Evolutionary conservation across 2,888 invertebrate genomes (phyloP).

Genomic region (Spatulosminthurus flaviceps): DNA sequence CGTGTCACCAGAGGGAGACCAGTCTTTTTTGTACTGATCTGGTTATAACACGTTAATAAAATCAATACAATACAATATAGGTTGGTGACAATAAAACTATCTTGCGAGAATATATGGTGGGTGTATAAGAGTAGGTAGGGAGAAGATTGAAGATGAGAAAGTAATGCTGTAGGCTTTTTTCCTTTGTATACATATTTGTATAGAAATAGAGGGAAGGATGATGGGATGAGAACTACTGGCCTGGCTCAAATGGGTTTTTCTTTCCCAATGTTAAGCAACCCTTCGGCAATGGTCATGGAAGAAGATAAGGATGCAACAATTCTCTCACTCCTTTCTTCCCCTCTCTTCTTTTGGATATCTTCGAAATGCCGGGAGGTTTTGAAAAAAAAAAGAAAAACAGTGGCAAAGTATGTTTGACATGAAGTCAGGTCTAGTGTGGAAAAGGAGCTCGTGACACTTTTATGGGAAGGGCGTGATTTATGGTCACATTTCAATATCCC

Average conservation of each 20-base stretch:
- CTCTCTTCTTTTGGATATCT: background rate
- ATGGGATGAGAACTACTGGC: background rate
- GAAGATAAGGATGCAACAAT: background rate
- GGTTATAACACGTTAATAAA: too few species aligned
- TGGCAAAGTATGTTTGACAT: slow-evolving; percentile 41
- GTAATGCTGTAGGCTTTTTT: too few species aligned
- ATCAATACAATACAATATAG: too few species aligned
- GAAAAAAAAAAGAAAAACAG: slow-evolving; percentile 31
- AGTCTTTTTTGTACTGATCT: too few species aligned
- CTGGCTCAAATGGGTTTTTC: background rate
- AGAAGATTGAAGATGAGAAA: too few species aligned
- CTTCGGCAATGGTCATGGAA: slow-evolving; percentile 13
- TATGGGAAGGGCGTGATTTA: slow-evolving; percentile 47
- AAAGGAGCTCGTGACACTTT: slow-evolving; percentile 48
- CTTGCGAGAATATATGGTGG: too few species aligned
- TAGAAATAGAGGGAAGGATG: too few species aligned
- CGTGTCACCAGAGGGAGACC: too few species aligned
- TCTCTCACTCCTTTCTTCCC: background rate
- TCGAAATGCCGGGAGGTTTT: background rate
- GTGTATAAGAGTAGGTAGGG: too few species aligned
- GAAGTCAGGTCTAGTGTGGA: slow-evolving; percentile 40
- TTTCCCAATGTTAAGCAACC: background rate
- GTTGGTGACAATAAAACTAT: too few species aligned
- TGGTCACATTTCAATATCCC: slow-evolving; percentile 46
- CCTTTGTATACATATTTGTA: too few species aligned